Evolutionary conservation across 2,113 vertebrate species (phyloP).

Genomic region (Orycteropus afer): DNA sequence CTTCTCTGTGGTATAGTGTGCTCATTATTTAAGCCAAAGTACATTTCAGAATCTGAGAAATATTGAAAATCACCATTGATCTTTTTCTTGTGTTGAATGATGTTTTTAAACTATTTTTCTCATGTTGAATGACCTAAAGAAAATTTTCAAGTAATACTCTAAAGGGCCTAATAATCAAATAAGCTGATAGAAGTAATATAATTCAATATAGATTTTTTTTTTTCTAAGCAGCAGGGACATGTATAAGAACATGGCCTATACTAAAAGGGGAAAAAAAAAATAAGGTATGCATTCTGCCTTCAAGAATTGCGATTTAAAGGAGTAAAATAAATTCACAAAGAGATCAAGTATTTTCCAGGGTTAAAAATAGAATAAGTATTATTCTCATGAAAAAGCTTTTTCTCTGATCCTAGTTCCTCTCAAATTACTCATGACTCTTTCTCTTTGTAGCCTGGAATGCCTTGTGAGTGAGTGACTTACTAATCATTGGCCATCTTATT

Average conservation of each 20-base stretch:
- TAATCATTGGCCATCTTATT: not conserved
- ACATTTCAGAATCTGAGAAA: slow-evolving; percentile 27
- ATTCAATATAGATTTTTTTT: slow-evolving; percentile 12
- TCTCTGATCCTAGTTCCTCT: not conserved
- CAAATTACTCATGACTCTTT: not conserved
- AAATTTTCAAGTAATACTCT: not conserved
- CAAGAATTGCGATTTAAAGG: not conserved
- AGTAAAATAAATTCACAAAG: not conserved
- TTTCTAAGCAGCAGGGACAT: not conserved
- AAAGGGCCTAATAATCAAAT: not conserved
- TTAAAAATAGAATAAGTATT: not conserved
- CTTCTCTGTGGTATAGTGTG: not conserved
- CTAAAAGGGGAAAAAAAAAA: not conserved
- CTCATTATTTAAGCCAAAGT: not conserved
- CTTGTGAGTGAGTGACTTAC: not conserved
- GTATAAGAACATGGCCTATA: not conserved
- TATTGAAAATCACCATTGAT: slow-evolving; percentile 13
- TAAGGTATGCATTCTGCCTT: not conserved
- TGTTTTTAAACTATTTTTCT: too few species aligned
- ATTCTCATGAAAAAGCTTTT: not conserved
- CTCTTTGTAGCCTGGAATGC: not conserved
- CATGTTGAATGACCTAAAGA: not conserved
- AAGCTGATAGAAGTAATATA: not conserved
- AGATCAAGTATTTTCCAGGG: not conserved
- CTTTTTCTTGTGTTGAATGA: slow-evolving; percentile 14